Evolutionary conservation across 2,113 vertebrate species (phyloP).

Genomic region (Alectura lathami): DNA sequence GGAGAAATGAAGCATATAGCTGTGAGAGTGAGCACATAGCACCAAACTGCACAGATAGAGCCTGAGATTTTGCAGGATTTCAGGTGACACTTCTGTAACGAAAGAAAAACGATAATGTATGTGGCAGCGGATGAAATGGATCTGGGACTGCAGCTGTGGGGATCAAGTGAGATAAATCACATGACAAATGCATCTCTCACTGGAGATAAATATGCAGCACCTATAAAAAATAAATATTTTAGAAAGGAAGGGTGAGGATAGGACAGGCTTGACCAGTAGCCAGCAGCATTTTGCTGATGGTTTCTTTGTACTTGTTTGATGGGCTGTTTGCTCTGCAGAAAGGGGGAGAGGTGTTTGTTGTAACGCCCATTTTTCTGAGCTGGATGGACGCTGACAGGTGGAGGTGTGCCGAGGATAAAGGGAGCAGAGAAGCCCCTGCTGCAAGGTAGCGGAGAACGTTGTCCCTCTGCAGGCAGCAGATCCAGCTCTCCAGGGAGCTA

Average conservation of each 20-base stretch:
- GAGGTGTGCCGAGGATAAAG: background rate
- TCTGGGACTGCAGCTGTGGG: conserved; percentile 65
- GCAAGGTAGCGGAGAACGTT: background rate
- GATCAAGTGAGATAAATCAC: conserved; percentile 63
- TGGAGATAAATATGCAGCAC: conserved; percentile 63
- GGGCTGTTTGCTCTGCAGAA: background rate
- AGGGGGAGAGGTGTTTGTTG: background rate
- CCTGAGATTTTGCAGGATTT: conserved; percentile 33
- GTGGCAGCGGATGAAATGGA: conserved; percentile 65
- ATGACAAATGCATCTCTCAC: conserved; percentile 60
- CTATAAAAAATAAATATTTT: conserved; percentile 55
- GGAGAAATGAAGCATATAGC: background rate
- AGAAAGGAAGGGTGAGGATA: background rate
- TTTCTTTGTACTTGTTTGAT: background rate
- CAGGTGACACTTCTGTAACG: conserved; percentile 36
- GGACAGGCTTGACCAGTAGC: background rate
- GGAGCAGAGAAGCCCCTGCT: background rate
- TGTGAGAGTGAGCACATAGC: background rate
- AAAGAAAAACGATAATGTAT: conserved; percentile 56
- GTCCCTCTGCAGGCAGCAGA: background rate
- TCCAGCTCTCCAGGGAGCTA: background rate
- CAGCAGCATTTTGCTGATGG: background rate
- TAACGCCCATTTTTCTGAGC: background rate
- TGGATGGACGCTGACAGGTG: background rate
- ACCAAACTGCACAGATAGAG: background rate